Percentiles rank a stretch among this genome's conserved stretches.
phyloP scores from a whole-genome alignment of 2,888 invertebrate species.

The Chrysomela aeneicollis region DNA sequence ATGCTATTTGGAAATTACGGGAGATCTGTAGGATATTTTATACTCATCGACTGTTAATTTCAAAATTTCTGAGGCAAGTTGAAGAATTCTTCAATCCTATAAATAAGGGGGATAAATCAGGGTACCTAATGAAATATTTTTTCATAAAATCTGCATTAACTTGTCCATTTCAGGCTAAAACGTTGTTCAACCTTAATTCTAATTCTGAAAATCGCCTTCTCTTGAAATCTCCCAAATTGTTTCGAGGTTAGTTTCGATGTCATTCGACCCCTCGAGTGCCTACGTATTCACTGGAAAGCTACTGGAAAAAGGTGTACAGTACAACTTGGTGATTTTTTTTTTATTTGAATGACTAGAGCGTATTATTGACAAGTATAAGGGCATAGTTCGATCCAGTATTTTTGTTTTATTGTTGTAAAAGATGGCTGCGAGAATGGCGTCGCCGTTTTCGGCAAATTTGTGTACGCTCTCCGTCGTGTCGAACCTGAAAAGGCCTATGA shows the following conservation, averaged over 20 bases:
- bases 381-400: slow-evolving; percentile 35
- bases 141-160: neutral
- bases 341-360: slow-evolving; percentile 39
- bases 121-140: too few species aligned
- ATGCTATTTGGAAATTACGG: neutral
- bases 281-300: slow-evolving; percentile 9
- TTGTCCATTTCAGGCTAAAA: too few species aligned
- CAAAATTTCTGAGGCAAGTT: too few species aligned
- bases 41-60: neutral
- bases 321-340: slow-evolving; percentile 38
- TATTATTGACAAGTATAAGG: slow-evolving; percentile 40
- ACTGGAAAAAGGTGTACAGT: slow-evolving; percentile 29
- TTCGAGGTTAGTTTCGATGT: slow-evolving; percentile 14
- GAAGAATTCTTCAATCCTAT: too few species aligned
- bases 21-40: neutral
- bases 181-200: too few species aligned
- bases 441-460: neutral
- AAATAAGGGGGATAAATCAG: too few species aligned
- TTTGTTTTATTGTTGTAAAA: slow-evolving; percentile 30
- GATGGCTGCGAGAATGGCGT: slow-evolving; percentile 17
- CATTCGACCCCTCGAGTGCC: slow-evolving; percentile 19
- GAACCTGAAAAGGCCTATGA: neutral
- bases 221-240: neutral
- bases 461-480: neutral
- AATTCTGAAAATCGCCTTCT: too few species aligned